Percentiles rank a stretch among this genome's conserved stretches.
Evolutionary conservation across 2,888 invertebrate species (phyloP).

Genomic region (Trypoxylon attenuatum): DNA sequence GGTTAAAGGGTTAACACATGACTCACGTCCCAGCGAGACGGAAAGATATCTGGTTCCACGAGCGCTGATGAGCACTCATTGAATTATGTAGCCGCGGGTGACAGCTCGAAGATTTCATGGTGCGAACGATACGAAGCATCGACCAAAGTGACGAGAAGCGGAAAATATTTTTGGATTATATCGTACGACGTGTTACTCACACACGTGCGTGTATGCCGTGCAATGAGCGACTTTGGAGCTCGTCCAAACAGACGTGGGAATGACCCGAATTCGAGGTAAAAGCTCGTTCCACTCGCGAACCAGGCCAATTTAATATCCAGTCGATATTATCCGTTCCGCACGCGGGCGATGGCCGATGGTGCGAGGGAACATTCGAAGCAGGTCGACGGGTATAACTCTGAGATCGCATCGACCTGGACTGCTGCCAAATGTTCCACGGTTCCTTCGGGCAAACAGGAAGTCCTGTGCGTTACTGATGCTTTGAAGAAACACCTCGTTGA

Average conservation of each 20-base stretch:
- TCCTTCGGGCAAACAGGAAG: background rate
- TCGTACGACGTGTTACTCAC: conserved; percentile 19
- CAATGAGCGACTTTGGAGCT: conserved; percentile 39
- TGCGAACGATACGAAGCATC: too few species aligned
- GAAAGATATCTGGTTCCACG: too few species aligned
- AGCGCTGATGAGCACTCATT: too few species aligned
- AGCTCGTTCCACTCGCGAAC: background rate
- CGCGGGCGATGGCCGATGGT: conserved; percentile 28
- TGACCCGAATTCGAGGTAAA: conserved; percentile 37
- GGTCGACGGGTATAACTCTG: conserved; percentile 11
- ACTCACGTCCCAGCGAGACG: too few species aligned
- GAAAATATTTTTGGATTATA: conserved; percentile 47
- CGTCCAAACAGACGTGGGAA: conserved; percentile 38
- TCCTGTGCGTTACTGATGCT: conserved; percentile 10
- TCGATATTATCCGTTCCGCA: conserved; percentile 11
- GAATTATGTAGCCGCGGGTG: too few species aligned
- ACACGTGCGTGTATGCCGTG: too few species aligned
- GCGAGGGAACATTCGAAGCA: conserved; percentile 6
- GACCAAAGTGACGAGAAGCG: conserved; percentile 2
- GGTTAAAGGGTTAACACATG: too few species aligned
- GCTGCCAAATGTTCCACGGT: conserved; percentile 20
- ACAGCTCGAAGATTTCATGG: too few species aligned
- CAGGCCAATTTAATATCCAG: conserved; percentile 5
- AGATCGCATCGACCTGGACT: conserved; percentile 35
- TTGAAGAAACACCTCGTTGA: too few species aligned